Evolutionary conservation across 2,113 vertebrate species (phyloP).

Genomic region (Scomber japonicus): DNA sequence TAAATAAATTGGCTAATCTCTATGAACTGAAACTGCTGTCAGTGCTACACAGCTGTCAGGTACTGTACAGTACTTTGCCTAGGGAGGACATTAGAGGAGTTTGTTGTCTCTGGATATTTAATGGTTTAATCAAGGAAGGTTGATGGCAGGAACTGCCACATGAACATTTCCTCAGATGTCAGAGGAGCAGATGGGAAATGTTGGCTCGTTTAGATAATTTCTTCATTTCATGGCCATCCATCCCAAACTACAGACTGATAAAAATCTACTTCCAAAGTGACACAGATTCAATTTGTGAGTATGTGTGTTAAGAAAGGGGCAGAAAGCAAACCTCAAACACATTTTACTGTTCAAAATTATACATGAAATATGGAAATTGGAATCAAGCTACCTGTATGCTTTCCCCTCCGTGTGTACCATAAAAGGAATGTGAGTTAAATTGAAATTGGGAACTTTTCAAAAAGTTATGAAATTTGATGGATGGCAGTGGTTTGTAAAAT

Average conservation of each 20-base stretch:
- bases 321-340: not conserved
- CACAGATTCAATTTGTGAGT: slow-evolving; percentile 1
- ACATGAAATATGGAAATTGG: slow-evolving; percentile 1
- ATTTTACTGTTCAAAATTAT: slow-evolving; percentile 5
- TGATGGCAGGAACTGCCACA: slow-evolving; percentile 48
- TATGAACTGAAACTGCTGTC: slow-evolving; percentile 45
- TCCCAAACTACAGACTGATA: slow-evolving; percentile 44
- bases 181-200: slow-evolving; percentile 63
- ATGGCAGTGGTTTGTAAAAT: too few relatives aligned
- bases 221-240: slow-evolving; percentile 60
- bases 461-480: not conserved
- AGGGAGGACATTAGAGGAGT: slow-evolving; percentile 40
- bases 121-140: slow-evolving; percentile 56
- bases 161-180: slow-evolving; percentile 31
- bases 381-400: too few relatives aligned
- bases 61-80: slow-evolving; percentile 42
- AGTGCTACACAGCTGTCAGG: slow-evolving; percentile 52
- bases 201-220: slow-evolving; percentile 57
- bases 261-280: slow-evolving; percentile 37
- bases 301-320: slow-evolving; percentile 2
- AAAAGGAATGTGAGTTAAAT: too few relatives aligned
- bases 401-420: too few relatives aligned
- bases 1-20: slow-evolving; percentile 43
- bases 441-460: not conserved
- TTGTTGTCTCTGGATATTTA: slow-evolving; percentile 48